A percentile compares a stretch with the other conserved stretches of the same genome.
phyloP scores from a whole-genome alignment of 2,113 vertebrate species.

The Mungos mungo region DNA sequence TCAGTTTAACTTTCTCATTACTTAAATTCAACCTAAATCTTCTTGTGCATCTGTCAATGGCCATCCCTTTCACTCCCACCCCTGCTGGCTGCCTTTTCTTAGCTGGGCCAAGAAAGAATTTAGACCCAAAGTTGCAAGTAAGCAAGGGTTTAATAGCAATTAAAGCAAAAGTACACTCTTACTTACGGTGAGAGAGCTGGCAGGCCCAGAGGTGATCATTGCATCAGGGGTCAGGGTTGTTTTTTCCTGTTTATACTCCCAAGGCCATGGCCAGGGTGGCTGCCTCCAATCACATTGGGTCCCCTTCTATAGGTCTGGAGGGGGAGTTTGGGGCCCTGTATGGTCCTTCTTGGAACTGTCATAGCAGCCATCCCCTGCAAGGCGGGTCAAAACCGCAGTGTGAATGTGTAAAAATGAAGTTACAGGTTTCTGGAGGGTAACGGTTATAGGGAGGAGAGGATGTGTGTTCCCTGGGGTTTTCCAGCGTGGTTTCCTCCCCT shows the following conservation, averaged over 20 bases:
- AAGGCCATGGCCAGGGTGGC: not conserved
- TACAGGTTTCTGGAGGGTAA: not conserved
- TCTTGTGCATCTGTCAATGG: not conserved
- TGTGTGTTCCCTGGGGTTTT: not conserved
- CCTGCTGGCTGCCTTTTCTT: not conserved
- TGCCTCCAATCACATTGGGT: not conserved
- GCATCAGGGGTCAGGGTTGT: too few relatives aligned
- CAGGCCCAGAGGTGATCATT: not conserved
- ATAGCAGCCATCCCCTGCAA: not conserved
- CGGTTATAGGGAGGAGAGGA: not conserved
- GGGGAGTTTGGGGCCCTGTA: not conserved
- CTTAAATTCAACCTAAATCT: not conserved
- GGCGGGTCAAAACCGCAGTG: not conserved
- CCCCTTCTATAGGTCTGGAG: not conserved
- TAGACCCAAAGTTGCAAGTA: not conserved
- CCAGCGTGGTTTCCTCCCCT: not conserved
- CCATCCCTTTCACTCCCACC: rapidly evolving
- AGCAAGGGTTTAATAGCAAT: not conserved
- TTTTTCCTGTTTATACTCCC: too few relatives aligned
- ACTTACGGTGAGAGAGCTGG: not conserved
- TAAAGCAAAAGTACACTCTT: not conserved
- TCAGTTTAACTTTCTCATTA: not conserved
- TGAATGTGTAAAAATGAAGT: not conserved
- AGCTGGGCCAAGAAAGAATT: not conserved
- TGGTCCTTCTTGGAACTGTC: not conserved